Conservation (phyloP, 2,113 vertebrate species). For the Colius striatus region DNA sequence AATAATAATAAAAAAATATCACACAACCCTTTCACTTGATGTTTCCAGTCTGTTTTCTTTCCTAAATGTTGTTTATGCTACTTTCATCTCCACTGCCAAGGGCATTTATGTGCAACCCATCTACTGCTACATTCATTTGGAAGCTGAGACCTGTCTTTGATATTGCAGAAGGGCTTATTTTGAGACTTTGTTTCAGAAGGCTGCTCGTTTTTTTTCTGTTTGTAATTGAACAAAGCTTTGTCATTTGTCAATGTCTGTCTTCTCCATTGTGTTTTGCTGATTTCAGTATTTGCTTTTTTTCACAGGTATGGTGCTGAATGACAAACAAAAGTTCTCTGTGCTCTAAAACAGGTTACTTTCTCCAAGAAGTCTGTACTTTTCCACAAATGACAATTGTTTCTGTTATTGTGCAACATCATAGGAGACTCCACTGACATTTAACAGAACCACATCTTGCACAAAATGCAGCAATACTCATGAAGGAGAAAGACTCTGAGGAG, state of each 20-base stretch:
- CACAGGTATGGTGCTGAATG: conserved; percentile 20
- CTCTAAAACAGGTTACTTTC: conserved; percentile 18
- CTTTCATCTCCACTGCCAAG: conserved; percentile 43
- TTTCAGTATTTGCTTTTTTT: conserved; percentile 45
- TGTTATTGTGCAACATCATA: not conserved
- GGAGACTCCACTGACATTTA: not conserved
- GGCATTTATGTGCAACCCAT: conserved; percentile 35
- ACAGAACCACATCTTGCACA: not conserved
- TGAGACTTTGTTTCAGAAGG: conserved; percentile 28
- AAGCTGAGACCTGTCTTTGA: conserved; percentile 2
- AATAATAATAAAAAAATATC: too few relatives aligned
- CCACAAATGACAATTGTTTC: not conserved
- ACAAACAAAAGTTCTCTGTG: conserved; percentile 20
- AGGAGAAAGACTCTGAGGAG: not conserved
- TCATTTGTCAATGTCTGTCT: conserved; percentile 46
- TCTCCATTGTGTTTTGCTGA: conserved; percentile 37
- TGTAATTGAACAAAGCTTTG: conserved; percentile 57
- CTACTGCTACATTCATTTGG: conserved; percentile 29
- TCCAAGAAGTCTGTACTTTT: not conserved
- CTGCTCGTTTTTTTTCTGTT: conserved; percentile 56
- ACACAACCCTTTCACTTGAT: not conserved
- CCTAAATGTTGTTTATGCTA: conserved; percentile 43
- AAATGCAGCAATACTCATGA: not conserved
- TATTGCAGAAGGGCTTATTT: not conserved
- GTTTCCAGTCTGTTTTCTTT: conserved; percentile 52